A percentile compares a stretch with the other conserved stretches of the same genome.
Evolutionary conservation across 2,797 vertebrate genomes (phyloP).

Genomic region (Pristis pectinata): DNA sequence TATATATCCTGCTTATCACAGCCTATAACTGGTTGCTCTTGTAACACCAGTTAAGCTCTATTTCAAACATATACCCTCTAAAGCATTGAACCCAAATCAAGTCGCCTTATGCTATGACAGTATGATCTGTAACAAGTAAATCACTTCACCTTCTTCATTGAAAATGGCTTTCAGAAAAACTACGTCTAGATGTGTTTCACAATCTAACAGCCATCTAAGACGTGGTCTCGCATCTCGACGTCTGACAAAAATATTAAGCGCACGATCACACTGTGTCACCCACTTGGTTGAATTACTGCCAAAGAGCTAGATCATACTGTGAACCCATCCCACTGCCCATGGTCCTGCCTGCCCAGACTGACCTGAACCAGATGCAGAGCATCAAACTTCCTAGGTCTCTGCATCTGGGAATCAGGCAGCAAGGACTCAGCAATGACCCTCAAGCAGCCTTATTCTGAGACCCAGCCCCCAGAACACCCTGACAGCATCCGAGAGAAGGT

Average conservation of each 20-base stretch:
- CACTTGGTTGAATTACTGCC: background rate
- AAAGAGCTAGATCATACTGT: background rate
- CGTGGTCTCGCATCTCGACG: background rate
- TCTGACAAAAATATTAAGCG: background rate
- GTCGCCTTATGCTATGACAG: background rate
- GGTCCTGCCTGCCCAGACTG: too few relatives aligned
- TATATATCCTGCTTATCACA: too few relatives aligned
- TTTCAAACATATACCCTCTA: background rate
- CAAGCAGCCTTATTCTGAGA: too few relatives aligned
- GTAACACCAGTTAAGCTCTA: background rate
- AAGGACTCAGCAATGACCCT: too few relatives aligned
- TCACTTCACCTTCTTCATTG: background rate
- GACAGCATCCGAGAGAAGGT: too few relatives aligned
- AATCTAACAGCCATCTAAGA: background rate
- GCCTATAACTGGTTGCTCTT: too few relatives aligned
- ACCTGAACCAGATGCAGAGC: too few relatives aligned
- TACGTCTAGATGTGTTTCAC: background rate
- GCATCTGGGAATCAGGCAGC: too few relatives aligned
- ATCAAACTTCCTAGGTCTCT: too few relatives aligned
- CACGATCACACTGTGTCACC: background rate
- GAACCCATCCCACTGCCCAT: too few relatives aligned
- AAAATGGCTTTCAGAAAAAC: background rate
- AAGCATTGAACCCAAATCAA: background rate
- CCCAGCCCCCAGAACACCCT: too few relatives aligned
- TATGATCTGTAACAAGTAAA: too few relatives aligned